These are phyloP conservation scores for Drosophila sproati DNA, from an alignment of 1,140 invertebrate genomes.

Conservation along the genomic window DNA sequence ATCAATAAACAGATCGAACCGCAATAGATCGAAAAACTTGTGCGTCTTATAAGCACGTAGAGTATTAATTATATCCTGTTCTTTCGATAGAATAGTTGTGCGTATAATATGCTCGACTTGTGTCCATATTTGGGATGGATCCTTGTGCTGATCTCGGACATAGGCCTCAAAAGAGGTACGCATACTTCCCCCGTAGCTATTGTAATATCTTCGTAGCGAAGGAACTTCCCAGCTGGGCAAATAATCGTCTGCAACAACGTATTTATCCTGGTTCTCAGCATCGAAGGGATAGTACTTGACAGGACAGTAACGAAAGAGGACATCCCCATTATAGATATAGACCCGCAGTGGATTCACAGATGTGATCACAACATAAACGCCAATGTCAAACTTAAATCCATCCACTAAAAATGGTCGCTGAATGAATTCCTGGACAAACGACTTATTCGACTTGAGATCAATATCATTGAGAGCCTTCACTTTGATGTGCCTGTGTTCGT, in stretches of 20 bases:
- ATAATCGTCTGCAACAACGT: slow-evolving; percentile 98
- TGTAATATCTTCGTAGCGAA: slow-evolving; percentile 92
- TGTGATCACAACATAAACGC: slow-evolving; percentile 96
- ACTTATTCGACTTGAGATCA: slow-evolving; percentile 89
- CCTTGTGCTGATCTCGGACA: slow-evolving; percentile 88
- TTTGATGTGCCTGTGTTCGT: slow-evolving; percentile 95
- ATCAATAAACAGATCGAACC: slow-evolving; percentile 97
- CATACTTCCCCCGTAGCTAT: slow-evolving; percentile 92
- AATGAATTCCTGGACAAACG: slow-evolving; percentile 96
- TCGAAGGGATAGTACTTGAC: slow-evolving; percentile 97
- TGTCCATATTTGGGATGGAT: slow-evolving; percentile 91
- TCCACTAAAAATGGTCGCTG: slow-evolving; percentile 93
- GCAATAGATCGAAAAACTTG: slow-evolving; percentile 97
- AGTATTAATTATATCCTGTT: slow-evolving; percentile 88
- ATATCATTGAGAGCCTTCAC: slow-evolving; percentile 90
- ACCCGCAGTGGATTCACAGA: slow-evolving; percentile 95
- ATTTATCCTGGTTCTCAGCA: slow-evolving; percentile 92
- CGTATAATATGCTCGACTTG: slow-evolving; percentile 92
- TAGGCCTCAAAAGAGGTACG: slow-evolving; percentile 94
- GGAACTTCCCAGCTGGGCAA: slow-evolving; percentile 97
- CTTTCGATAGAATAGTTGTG: slow-evolving; percentile 91
- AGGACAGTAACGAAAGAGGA: slow-evolving; percentile 95
- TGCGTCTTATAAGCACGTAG: slow-evolving; percentile 86
- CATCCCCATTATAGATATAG: slow-evolving; percentile 95
- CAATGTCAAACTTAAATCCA: slow-evolving; percentile 98